These are phyloP conservation scores for Hofmannophila pseudospretella DNA, from an alignment of 2,888 invertebrate species.

Conservation along the genomic window DNA sequence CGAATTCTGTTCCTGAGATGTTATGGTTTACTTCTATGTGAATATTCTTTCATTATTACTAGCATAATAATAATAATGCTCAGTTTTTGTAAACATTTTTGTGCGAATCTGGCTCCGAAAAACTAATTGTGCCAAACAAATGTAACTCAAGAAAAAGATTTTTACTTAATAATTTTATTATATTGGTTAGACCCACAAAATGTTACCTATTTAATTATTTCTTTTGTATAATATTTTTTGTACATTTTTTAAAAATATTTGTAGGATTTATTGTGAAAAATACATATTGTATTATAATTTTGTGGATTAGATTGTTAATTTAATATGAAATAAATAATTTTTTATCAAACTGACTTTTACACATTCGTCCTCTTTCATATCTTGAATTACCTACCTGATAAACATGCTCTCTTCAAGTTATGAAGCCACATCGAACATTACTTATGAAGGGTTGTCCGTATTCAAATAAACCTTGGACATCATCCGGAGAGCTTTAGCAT, in stretches of 20 bases:
- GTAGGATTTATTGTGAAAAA: conserved; percentile 40
- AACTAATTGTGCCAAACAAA: conserved; percentile 66
- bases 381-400: too few species aligned
- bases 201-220: conserved; percentile 53
- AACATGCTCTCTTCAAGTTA: too few species aligned
- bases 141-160: conserved; percentile 9
- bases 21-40: conserved; percentile 1
- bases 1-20: too few species aligned
- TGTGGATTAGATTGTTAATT: conserved; percentile 41
- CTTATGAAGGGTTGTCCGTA: too few species aligned
- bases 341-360: conserved; percentile 19
- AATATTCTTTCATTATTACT: conserved; percentile 6
- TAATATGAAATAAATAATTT: conserved; percentile 60
- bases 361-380: too few species aligned
- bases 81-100: conserved; percentile 32
- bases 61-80: conserved; percentile 42
- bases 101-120: conserved; percentile 32
- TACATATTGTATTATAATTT: conserved; percentile 44
- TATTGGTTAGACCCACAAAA: conserved; percentile 44
- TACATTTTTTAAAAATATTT: conserved; percentile 29
- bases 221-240: conserved; percentile 42
- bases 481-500: too few species aligned
- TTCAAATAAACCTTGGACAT: too few species aligned
- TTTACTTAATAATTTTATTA: conserved; percentile 39
- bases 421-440: too few species aligned